phyloP scores from a whole-genome alignment of 1,140 invertebrate genomes.

The Drosophila busckii region DNA sequence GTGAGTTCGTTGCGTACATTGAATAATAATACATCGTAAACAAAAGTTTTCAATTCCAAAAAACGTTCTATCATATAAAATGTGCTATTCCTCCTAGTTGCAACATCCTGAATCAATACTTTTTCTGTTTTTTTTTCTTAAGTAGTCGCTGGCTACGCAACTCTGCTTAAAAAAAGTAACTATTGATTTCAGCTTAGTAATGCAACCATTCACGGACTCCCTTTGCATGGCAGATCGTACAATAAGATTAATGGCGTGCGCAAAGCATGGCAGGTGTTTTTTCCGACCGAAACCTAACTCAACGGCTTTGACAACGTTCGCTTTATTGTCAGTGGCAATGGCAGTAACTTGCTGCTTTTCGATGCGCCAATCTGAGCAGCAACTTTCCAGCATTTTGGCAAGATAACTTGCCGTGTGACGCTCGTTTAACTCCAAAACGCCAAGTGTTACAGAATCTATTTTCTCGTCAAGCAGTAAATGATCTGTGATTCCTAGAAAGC shows the following conservation, averaged over 20 bases:
- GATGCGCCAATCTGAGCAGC: conserved; percentile 1
- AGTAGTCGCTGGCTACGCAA: neutral
- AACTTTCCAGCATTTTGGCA: neutral
- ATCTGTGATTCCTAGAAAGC: conserved; percentile 9
- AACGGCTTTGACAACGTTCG: conserved; percentile 1
- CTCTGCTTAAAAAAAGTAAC: conserved; percentile 12
- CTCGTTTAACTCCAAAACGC: neutral
- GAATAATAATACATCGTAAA: conserved; percentile 2
- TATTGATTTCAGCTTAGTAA: conserved; percentile 3
- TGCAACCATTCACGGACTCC: neutral
- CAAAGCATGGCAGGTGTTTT: conserved; percentile 1
- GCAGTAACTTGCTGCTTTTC: neutral
- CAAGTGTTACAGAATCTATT: conserved; percentile 1
- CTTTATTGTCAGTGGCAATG: conserved; percentile 2
- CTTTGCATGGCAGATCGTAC: conserved; percentile 1
- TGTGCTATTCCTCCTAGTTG: conserved; percentile 3
- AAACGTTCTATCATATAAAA: conserved; percentile 5
- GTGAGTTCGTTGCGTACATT: conserved; percentile 4
- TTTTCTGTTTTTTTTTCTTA: conserved; percentile 1
- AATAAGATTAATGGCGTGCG: conserved; percentile 4
- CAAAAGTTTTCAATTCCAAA: conserved; percentile 1
- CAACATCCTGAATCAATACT: conserved; percentile 1
- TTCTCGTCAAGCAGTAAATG: neutral
- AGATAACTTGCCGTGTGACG: conserved; percentile 2
- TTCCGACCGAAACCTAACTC: neutral